Conservation (phyloP, 2,888 invertebrate genomes). For the Rhimphoctona megacephalus region DNA sequence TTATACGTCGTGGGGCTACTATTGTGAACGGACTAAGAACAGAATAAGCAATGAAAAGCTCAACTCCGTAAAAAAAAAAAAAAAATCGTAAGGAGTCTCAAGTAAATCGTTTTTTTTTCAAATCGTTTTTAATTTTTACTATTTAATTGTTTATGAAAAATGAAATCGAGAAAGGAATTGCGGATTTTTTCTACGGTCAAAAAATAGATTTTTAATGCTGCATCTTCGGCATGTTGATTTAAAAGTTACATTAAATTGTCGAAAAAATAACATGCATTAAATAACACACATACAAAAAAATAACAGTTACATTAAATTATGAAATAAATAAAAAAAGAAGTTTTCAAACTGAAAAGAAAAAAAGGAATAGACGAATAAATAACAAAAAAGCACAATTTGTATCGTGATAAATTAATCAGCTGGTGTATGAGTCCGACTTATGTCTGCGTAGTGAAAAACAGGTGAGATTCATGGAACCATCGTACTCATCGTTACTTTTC, state of each 20-base stretch:
- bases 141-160: conserved; percentile 8
- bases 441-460: conserved; percentile 75
- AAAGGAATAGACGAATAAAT: conserved; percentile 12
- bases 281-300: background rate
- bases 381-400: conserved; percentile 54
- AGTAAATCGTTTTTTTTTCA: conserved; percentile 52
- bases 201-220: background rate
- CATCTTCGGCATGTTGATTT: background rate
- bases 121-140: conserved; percentile 34
- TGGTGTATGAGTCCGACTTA: conserved; percentile 84
- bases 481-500: conserved; percentile 67
- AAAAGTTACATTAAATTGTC: background rate
- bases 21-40: conserved; percentile 85
- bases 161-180: background rate
- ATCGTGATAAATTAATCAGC: conserved; percentile 76
- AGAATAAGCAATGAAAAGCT: conserved; percentile 82
- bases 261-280: background rate
- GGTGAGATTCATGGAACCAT: conserved; percentile 67
- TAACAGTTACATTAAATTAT: conserved; percentile 17
- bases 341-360: conserved; percentile 42
- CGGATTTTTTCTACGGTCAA: background rate
- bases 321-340: conserved; percentile 38
- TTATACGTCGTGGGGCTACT: conserved; percentile 81
- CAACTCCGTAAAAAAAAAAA: conserved; percentile 71
- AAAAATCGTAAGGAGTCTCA: conserved; percentile 55